These are phyloP conservation scores for Epinotia brunnichana DNA, from an alignment of 2,888 invertebrate species.

Conservation along the genomic window DNA sequence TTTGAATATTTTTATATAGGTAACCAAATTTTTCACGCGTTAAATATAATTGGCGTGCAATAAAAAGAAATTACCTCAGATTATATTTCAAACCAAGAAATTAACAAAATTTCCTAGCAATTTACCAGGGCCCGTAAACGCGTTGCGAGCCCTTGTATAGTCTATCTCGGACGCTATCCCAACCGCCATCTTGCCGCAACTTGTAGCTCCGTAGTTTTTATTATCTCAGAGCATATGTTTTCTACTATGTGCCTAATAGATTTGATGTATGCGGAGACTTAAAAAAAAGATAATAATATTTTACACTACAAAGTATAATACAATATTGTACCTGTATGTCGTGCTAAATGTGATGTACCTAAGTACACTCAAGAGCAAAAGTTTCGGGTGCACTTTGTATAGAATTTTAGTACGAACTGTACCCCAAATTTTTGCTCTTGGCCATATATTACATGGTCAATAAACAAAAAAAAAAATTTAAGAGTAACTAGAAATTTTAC, in stretches of 20 bases:
- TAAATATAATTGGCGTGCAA: not conserved
- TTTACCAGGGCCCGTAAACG: conserved; percentile 4
- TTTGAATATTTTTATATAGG: no score
- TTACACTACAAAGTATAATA: no score
- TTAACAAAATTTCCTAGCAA: conserved; percentile 21
- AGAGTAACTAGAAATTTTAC: not conserved
- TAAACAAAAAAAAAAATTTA: no score
- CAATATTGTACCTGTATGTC: no score
- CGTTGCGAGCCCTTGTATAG: conserved; percentile 31
- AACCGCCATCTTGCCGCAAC: conserved; percentile 31
- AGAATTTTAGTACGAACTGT: no score
- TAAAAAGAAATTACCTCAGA: not conserved
- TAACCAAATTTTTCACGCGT: no score
- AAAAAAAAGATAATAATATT: not conserved
- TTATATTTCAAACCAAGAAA: not conserved
- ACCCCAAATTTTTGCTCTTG: no score
- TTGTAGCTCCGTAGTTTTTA: conserved; percentile 35
- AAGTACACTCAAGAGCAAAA: no score
- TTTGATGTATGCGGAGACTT: conserved; percentile 12
- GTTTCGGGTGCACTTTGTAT: no score
- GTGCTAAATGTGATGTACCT: no score
- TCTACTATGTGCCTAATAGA: conserved; percentile 13
- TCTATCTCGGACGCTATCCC: conserved; percentile 36
- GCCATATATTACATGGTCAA: no score
- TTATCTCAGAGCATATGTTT: conserved; percentile 28